These are phyloP conservation scores for Luperina testacea DNA, from an alignment of 2,888 invertebrate genomes.

Conservation along the genomic window DNA sequence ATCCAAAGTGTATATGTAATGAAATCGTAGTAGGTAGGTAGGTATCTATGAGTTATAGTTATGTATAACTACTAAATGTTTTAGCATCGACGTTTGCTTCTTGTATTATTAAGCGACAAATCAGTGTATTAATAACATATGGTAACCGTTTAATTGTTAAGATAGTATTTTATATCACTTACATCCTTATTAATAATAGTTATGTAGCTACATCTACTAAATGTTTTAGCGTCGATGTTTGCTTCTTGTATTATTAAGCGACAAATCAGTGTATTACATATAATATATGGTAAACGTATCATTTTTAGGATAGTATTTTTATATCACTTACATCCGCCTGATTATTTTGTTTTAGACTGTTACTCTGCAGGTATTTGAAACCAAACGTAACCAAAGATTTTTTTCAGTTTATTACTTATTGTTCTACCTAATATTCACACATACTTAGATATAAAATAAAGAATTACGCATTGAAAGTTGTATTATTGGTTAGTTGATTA, in stretches of 20 bases:
- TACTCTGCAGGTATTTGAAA: neutral
- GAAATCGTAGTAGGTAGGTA: neutral
- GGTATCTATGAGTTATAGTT: neutral
- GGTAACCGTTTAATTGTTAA: neutral
- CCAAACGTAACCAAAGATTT: slow-evolving; percentile 10
- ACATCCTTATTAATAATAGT: neutral
- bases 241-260: neutral
- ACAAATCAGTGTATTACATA: neutral
- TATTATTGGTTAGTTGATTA: neutral
- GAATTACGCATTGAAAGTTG: neutral
- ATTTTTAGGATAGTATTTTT: neutral
- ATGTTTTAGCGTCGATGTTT: slow-evolving; percentile 3
- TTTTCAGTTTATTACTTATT: neutral
- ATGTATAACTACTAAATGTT: neutral
- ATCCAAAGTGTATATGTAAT: neutral
- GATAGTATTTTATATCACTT: neutral
- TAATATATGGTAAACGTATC: neutral
- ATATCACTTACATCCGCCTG: neutral
- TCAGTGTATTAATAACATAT: neutral
- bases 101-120: neutral
- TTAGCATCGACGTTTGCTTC: neutral
- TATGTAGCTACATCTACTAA: neutral
- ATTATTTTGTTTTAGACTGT: neutral
- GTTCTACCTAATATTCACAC: neutral
- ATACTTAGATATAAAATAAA: neutral